Percentiles rank a stretch among this genome's conserved stretches.
phyloP scores from a whole-genome alignment of 2,113 vertebrate genomes.

The Uria lomvia region DNA sequence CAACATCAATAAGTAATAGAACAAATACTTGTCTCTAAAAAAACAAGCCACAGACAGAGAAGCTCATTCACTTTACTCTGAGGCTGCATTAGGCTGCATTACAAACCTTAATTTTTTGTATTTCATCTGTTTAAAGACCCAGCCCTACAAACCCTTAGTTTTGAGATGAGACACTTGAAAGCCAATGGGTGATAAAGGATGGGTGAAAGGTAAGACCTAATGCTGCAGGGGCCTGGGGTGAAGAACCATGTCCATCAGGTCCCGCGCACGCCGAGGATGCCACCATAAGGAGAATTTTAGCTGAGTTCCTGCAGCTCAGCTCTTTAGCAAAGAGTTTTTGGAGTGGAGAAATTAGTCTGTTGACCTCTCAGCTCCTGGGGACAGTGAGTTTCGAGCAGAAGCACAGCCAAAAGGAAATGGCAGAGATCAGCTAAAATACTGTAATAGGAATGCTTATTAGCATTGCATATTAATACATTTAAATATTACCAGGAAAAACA shows the following conservation, averaged over 20 bases:
- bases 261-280: accelerated
- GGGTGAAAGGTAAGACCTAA: not conserved
- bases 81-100: not conserved
- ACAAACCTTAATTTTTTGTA: not conserved
- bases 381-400: not conserved
- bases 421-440: not conserved
- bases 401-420: not conserved
- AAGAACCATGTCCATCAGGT: not conserved
- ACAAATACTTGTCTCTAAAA: constrained; percentile 19
- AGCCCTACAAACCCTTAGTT: not conserved
- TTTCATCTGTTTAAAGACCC: not conserved
- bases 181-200: not conserved
- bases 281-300: not conserved
- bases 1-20: constrained; percentile 32
- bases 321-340: not conserved
- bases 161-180: not conserved
- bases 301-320: not conserved
- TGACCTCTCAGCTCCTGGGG: not conserved
- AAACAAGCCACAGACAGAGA: not conserved
- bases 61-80: not conserved
- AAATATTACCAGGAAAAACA: not conserved
- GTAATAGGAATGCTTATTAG: not conserved
- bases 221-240: not conserved
- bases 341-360: not conserved
- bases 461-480: not conserved